phyloP scores from a whole-genome alignment of 2,888 invertebrate species.

The Perithous albicinctus region DNA sequence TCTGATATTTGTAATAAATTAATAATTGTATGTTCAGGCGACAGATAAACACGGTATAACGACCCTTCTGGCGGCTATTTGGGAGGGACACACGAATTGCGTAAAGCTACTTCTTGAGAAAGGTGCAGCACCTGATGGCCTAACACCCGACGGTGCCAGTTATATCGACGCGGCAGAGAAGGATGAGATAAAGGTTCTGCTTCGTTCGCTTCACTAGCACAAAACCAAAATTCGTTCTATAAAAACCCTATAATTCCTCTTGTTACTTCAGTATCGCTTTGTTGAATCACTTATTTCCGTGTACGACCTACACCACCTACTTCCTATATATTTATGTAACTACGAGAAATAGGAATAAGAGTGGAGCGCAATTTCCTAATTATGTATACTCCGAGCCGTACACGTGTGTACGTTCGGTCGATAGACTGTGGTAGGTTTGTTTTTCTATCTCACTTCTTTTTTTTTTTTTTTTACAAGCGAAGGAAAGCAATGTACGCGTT shows the following conservation, averaged over 20 bases:
- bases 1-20: background rate
- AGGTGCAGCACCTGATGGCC: conserved; percentile 89
- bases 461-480: conserved; percentile 9
- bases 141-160: conserved; percentile 94
- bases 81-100: conserved; percentile 97
- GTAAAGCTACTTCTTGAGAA: conserved; percentile 94
- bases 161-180: conserved; percentile 96
- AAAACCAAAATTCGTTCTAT: conserved; percentile 75
- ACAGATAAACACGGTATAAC: conserved; percentile 98
- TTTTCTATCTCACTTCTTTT: conserved; percentile 7
- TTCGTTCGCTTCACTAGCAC: conserved; percentile 84
- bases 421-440: conserved; percentile 52
- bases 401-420: conserved; percentile 25
- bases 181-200: conserved; percentile 94
- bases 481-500: conserved; percentile 21
- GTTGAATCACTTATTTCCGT: conserved; percentile 78
- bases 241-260: conserved; percentile 66
- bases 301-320: conserved; percentile 71
- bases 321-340: conserved; percentile 73
- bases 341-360: conserved; percentile 73
- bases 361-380: conserved; percentile 52
- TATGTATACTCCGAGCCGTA: conserved; percentile 22
- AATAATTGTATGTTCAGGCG: conserved; percentile 87
- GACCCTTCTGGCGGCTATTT: conserved; percentile 96
- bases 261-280: conserved; percentile 78